Conservation (phyloP, 2,113 vertebrate species). For the Pao palembangensis region DNA sequence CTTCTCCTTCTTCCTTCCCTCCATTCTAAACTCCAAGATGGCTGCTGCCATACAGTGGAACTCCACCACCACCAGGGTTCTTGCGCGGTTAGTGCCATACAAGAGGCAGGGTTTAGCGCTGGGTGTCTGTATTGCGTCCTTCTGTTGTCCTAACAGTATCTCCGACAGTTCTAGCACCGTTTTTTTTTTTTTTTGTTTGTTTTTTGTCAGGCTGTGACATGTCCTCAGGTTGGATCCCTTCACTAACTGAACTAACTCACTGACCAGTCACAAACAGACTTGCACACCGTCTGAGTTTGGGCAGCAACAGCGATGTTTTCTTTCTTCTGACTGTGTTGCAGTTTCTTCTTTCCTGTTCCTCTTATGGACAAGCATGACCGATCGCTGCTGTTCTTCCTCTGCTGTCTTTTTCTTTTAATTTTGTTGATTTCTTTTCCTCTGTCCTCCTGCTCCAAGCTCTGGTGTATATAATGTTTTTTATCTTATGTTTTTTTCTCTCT, state of each 20-base stretch:
- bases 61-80: constrained; percentile 9
- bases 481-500: constrained; percentile 93
- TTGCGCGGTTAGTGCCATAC: not conserved
- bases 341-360: constrained; percentile 58
- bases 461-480: constrained; percentile 89
- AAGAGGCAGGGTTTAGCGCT: constrained; percentile 47
- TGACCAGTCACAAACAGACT: constrained; percentile 56
- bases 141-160: constrained; percentile 13
- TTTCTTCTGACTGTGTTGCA: constrained; percentile 51
- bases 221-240: constrained; percentile 47
- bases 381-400: constrained; percentile 66
- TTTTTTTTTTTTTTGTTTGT: constrained; percentile 43
- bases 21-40: constrained; percentile 63
- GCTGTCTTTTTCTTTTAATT: constrained; percentile 60
- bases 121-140: constrained; percentile 22
- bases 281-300: constrained; percentile 44
- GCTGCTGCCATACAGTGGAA: constrained; percentile 29
- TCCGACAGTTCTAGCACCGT: constrained; percentile 34
- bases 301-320: constrained; percentile 35
- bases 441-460: constrained; percentile 67
- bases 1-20: constrained; percentile 14
- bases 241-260: constrained; percentile 70
- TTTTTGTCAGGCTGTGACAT: constrained; percentile 51
- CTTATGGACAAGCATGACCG: constrained; percentile 72
- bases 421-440: constrained; percentile 25